Conservation (phyloP, 2,797 vertebrate genomes). For the Cossypha polioptera region DNA sequence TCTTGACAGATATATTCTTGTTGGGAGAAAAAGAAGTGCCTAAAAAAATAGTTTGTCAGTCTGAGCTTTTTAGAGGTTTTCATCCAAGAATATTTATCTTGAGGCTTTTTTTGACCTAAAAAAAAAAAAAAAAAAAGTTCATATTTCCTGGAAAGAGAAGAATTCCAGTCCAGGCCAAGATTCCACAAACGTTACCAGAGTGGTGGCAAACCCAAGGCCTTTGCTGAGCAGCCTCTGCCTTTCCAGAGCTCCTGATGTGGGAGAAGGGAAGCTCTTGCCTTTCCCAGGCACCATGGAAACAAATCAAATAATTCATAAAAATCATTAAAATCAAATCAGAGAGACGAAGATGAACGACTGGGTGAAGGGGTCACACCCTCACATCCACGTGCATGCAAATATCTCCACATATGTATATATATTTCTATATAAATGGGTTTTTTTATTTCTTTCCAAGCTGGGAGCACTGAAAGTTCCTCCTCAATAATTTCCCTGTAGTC, state of each 20-base stretch:
- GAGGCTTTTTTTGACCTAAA: neutral
- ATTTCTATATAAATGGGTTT: accelerated
- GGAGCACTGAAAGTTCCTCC: neutral
- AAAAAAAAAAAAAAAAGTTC: neutral
- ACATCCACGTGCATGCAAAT: neutral
- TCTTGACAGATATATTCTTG: constrained; percentile 64
- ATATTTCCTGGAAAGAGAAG: constrained; percentile 8
- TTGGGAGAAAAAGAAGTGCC: constrained; percentile 55
- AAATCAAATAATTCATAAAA: neutral
- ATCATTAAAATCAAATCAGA: neutral
- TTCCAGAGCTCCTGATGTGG: neutral
- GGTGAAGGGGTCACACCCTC: neutral
- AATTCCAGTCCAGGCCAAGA: neutral
- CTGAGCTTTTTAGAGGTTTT: constrained; percentile 54
- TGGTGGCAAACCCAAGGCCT: neutral
- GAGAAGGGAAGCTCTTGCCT: neutral
- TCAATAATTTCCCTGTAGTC: constrained; percentile 65
- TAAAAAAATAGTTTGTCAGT: constrained; percentile 59
- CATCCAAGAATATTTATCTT: constrained; percentile 51
- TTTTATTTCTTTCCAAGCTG: neutral
- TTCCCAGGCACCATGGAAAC: accelerated
- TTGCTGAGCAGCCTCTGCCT: neutral
- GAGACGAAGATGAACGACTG: neutral
- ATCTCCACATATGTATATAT: neutral
- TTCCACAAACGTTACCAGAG: neutral